Evolutionary conservation across 2,113 vertebrate species (phyloP).

Genomic region (Centropus bengalensis): DNA sequence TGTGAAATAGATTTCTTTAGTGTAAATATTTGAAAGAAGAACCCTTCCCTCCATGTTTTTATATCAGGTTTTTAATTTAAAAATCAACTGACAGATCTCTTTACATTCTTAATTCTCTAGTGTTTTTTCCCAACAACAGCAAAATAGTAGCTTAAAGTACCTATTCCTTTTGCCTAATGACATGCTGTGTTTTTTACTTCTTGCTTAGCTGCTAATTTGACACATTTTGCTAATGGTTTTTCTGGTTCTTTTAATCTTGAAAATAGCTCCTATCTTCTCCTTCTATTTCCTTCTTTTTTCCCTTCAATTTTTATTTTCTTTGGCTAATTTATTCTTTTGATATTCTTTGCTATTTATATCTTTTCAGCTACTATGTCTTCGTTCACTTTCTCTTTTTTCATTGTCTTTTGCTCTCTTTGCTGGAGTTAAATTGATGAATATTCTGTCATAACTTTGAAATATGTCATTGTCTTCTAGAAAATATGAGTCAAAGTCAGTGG

Average conservation of each 20-base stretch:
- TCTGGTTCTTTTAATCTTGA: not conserved
- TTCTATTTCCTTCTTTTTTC: not conserved
- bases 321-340: not conserved
- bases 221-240: not conserved
- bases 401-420: not conserved
- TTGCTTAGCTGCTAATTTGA: not conserved
- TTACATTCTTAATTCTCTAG: not conserved
- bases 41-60: not conserved
- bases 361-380: not conserved
- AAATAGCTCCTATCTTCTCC: not conserved
- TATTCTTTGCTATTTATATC: not conserved
- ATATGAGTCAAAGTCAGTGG: not conserved
- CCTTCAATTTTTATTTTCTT: not conserved
- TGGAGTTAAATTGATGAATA: not conserved
- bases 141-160: not conserved
- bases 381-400: not conserved
- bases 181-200: not conserved
- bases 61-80: not conserved
- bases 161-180: not conserved
- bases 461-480: not conserved
- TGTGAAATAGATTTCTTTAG: not conserved
- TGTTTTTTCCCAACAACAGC: not conserved
- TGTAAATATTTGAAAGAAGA: slow-evolving; percentile 18
- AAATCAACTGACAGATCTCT: not conserved
- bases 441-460: not conserved